Evolutionary conservation across 2,797 vertebrate genomes (phyloP).

Genomic region (Clarias fuscus): DNA sequence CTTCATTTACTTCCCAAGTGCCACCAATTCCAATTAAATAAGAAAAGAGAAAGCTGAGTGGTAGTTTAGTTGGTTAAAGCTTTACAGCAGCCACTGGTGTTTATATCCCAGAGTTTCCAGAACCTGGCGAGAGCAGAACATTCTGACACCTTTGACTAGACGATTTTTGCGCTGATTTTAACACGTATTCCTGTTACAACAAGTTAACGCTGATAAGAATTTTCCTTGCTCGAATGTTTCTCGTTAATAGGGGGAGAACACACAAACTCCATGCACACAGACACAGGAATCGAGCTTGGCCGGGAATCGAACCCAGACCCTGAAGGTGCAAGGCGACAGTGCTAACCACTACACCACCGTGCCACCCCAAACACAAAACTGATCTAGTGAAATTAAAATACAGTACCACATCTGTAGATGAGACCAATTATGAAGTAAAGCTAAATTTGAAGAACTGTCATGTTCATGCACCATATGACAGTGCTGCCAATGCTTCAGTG

Average conservation of each 20-base stretch:
- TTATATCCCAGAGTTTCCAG: too few relatives aligned
- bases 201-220: neutral
- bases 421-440: neutral
- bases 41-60: neutral
- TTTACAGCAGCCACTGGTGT: neutral
- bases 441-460: neutral
- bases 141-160: neutral
- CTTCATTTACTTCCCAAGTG: conserved; percentile 25
- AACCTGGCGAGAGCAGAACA: neutral
- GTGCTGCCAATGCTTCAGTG: neutral
- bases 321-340: too few relatives aligned
- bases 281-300: too few relatives aligned
- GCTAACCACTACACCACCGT: too few relatives aligned
- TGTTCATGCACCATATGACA: neutral
- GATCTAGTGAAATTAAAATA: neutral
- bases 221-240: neutral
- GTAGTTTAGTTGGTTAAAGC: neutral
- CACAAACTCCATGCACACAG: too few relatives aligned
- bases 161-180: neutral
- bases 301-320: too few relatives aligned
- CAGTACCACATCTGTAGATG: neutral
- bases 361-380: neutral
- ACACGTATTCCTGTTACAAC: neutral
- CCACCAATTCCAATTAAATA: conserved; percentile 8
- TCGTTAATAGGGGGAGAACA: neutral